Evolutionary conservation across 2,113 vertebrate genomes (phyloP).

Genomic region (Gulo gulo): DNA sequence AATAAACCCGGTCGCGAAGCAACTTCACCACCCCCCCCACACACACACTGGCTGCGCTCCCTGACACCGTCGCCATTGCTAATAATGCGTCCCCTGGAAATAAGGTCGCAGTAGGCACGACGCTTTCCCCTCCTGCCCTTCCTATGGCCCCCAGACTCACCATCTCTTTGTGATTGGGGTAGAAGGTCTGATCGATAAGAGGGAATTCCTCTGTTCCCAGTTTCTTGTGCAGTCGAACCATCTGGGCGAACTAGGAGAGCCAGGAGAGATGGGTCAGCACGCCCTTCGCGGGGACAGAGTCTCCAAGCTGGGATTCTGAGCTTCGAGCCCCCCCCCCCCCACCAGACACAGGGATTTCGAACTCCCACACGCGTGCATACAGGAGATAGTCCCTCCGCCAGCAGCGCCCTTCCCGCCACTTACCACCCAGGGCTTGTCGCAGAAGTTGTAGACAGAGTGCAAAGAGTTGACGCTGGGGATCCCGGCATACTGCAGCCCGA

Average conservation of each 20-base stretch:
- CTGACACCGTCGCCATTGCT: background rate
- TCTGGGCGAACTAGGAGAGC: slow-evolving; percentile 90
- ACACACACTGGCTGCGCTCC: background rate
- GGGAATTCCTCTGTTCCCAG: slow-evolving; percentile 92
- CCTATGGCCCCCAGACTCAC: slow-evolving; percentile 81
- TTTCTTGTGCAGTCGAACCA: slow-evolving; percentile 90
- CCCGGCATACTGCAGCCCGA: slow-evolving; percentile 93
- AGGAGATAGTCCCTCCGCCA: background rate
- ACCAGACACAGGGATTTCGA: background rate
- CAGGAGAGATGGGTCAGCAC: background rate
- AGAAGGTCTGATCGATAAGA: slow-evolving; percentile 93
- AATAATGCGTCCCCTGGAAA: background rate
- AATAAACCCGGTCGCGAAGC: background rate
- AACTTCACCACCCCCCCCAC: background rate
- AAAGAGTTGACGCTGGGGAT: slow-evolving; percentile 91
- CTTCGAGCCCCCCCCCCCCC: background rate
- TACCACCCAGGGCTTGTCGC: slow-evolving; percentile 96
- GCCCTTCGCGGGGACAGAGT: background rate
- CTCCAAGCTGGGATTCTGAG: background rate
- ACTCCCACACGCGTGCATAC: background rate
- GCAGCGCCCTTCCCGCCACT: slow-evolving; percentile 68
- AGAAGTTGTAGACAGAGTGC: slow-evolving; percentile 95
- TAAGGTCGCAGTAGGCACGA: background rate
- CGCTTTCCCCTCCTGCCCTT: background rate
- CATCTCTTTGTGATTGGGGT: slow-evolving; percentile 95